These are phyloP conservation scores for Drosophila dunni DNA, from an alignment of 1,140 invertebrate species.

Conservation along the genomic window DNA sequence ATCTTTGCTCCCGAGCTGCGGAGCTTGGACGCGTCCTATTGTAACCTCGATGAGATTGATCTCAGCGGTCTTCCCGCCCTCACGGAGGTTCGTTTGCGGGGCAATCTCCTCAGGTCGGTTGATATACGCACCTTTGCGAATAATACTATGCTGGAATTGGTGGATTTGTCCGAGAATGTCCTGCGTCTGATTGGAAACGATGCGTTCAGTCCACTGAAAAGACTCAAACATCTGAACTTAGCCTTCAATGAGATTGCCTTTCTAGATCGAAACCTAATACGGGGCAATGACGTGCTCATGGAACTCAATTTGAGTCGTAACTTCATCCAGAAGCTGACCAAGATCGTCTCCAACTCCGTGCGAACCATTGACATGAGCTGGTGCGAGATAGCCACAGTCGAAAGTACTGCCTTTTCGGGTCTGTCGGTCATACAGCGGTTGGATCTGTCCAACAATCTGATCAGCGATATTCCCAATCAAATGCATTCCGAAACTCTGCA, in stretches of 20 bases:
- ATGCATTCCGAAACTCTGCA: slow-evolving; percentile 86
- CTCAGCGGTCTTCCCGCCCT: slow-evolving; percentile 87
- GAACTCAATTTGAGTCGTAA: slow-evolving; percentile 88
- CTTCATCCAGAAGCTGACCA: slow-evolving; percentile 87
- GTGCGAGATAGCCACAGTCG: slow-evolving; percentile 87
- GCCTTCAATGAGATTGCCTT: slow-evolving; percentile 88
- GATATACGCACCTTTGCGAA: slow-evolving; percentile 86
- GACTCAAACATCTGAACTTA: slow-evolving; percentile 87
- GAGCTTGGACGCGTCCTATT: slow-evolving; percentile 87
- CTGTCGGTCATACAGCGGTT: slow-evolving; percentile 86
- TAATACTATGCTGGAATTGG: slow-evolving; percentile 86
- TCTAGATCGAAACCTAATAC: slow-evolving; percentile 86
- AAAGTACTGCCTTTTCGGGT: slow-evolving; percentile 85
- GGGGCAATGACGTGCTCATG: slow-evolving; percentile 86
- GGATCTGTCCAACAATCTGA: slow-evolving; percentile 87
- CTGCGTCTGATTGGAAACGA: slow-evolving; percentile 86
- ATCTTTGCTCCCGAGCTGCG: slow-evolving; percentile 86
- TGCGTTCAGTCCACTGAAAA: slow-evolving; percentile 86
- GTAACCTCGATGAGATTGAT: slow-evolving; percentile 87
- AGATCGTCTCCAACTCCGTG: slow-evolving; percentile 86
- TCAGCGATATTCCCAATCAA: slow-evolving; percentile 86
- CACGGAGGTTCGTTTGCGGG: slow-evolving; percentile 86
- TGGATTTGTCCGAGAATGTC: slow-evolving; percentile 88
- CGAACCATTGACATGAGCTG: slow-evolving; percentile 86
- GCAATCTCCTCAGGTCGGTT: slow-evolving; percentile 87